Evolutionary conservation across 2,113 vertebrate genomes (phyloP), one percentile per base, ranked within the genome.

Genomic region (Rana temporaria): DNA sequence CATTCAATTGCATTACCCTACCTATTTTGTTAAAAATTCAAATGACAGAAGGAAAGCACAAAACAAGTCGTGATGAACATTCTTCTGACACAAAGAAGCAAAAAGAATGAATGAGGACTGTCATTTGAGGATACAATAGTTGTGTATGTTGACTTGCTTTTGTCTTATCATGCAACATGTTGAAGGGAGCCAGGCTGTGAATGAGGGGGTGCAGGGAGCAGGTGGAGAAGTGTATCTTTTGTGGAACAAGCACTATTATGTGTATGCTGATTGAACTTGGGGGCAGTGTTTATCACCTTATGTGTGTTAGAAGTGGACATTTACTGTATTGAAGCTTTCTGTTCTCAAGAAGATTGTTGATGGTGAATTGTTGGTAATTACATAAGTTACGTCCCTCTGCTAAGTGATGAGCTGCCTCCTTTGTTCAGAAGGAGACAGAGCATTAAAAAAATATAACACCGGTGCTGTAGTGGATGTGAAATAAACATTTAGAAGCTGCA

Each of bases 141-240:
- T 57, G 59, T 60, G 20, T 34, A n/a, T 38, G 22, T 19, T 26
- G 75, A 34, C 55, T 64, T 57, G 71, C 70, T 63, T 82, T 82
- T 82, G 80, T 82, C 75, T 82, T 75, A 57, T 8, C 63, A 26
- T n/a, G 52, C 52, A 32, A 82, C 70, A 82, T 70, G 70, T 30
- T 82, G 70, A 4, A 75, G 62, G 60, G 59, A 67, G 64, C 19
- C 64, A 3, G 12, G 22, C 24, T 65, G 42, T 73, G 48, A 81
- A 81, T 65, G n/a, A 64, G 30, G 22, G 52, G 48, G 32, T 59
- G 64, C 15, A 57, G 62, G 80, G 70, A 75, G 80, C 80, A 82
- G 80, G 71, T 75, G 80, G 70, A 75, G 70, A 75, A 82, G 80
- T 66, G 80, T 68, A 24, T n/a, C 38, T 17, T 66, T 64, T 74